These are phyloP conservation scores for Morone saxatilis DNA, from an alignment of 2,113 vertebrate species.

Conservation along the genomic window DNA sequence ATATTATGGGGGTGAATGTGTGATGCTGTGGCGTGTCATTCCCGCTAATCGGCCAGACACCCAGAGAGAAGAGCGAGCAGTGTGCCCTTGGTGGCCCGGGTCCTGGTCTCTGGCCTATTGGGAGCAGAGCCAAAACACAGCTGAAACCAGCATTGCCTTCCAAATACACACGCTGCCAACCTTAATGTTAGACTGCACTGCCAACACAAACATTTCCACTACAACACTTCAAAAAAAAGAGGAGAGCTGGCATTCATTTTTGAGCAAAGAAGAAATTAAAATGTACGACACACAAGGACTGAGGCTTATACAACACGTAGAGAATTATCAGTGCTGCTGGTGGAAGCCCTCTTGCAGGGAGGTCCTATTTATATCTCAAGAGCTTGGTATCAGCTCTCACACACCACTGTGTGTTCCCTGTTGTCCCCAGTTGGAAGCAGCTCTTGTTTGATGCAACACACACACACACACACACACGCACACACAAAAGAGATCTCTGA, in stretches of 20 bases:
- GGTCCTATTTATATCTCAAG: slow-evolving; percentile 77
- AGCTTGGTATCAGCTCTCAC: slow-evolving; percentile 75
- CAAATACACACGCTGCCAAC: background rate
- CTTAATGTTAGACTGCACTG: background rate
- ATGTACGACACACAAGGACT: slow-evolving; percentile 8
- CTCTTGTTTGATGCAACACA: slow-evolving; percentile 42
- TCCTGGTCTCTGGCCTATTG: slow-evolving; percentile 21
- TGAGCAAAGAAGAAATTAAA: slow-evolving; percentile 24
- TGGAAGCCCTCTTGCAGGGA: slow-evolving; percentile 68
- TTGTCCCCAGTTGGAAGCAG: slow-evolving; percentile 58
- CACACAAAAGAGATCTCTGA: slow-evolving; percentile 16
- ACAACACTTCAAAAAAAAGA: background rate
- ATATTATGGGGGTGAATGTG: background rate
- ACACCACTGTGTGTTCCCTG: slow-evolving; percentile 63
- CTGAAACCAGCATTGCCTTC: slow-evolving; percentile 6
- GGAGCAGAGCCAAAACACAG: slow-evolving; percentile 28
- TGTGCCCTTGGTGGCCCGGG: background rate
- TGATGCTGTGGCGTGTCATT: slow-evolving; percentile 37
- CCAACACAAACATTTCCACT: slow-evolving; percentile 5
- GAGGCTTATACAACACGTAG: slow-evolving; percentile 15
- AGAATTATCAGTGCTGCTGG: slow-evolving; percentile 62
- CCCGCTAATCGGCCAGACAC: background rate
- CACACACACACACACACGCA: slow-evolving; percentile 8
- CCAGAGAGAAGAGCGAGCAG: slow-evolving; percentile 17
- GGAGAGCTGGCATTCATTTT: background rate